Evolutionary conservation across 1,140 invertebrate genomes (phyloP).

Genomic region (Cydia strobilella): DNA sequence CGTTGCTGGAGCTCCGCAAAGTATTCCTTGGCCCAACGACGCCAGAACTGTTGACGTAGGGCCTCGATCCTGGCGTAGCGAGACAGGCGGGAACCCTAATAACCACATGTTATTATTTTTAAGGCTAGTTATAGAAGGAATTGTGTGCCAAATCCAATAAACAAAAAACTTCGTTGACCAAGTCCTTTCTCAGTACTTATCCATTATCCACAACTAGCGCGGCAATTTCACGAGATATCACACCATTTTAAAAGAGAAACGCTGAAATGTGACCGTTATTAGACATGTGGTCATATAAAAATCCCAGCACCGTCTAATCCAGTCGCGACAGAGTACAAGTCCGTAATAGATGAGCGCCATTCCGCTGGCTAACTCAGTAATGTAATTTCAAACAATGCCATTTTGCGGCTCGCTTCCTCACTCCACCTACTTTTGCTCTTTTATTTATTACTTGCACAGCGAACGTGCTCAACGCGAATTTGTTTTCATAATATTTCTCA

Average conservation of each 20-base stretch:
- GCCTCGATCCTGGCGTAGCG: too few species aligned
- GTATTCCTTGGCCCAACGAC: too few species aligned
- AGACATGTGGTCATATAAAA: slow-evolving; percentile 32
- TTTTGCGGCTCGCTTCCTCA: slow-evolving; percentile 63
- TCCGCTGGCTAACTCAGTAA: slow-evolving; percentile 51
- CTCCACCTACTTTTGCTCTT: slow-evolving; percentile 67
- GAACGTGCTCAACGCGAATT: slow-evolving; percentile 78
- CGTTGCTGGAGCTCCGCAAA: too few species aligned
- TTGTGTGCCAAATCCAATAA: background rate
- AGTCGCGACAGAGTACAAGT: slow-evolving; percentile 10
- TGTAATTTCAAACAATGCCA: slow-evolving; percentile 69
- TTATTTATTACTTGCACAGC: slow-evolving; percentile 76
- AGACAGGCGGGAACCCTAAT: too few species aligned
- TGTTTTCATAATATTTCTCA: slow-evolving; percentile 79
- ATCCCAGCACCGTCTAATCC: slow-evolving; percentile 27
- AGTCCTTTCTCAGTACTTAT: background rate
- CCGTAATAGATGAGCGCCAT: slow-evolving; percentile 38
- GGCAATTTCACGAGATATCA: slow-evolving; percentile 12
- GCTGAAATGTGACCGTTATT: slow-evolving; percentile 27
- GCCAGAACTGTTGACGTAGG: too few species aligned
- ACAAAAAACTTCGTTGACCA: background rate
- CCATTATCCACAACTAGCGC: slow-evolving; percentile 4
- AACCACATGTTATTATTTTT: background rate
- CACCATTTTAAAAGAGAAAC: slow-evolving; percentile 28
- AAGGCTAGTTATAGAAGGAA: background rate